Base-by-base conservation (phyloP, 2,113 vertebrate genomes). In the Cardinalis cardinalis region DNA sequence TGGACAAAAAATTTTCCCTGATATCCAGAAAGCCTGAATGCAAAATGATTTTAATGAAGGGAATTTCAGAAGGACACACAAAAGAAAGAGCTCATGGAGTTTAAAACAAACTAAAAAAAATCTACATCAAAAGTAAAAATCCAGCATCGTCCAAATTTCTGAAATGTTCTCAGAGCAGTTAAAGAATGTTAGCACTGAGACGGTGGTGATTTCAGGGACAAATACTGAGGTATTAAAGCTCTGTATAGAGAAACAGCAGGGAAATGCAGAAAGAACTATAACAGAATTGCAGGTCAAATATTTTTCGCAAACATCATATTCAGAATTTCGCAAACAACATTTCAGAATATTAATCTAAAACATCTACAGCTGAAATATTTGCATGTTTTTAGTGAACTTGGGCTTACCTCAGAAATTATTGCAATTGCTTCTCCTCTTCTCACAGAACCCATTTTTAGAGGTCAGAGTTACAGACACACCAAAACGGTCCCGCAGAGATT, bases 381-480 rank as follows among this genome's bases (percentile, higher is more conserved):
- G 60, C 18, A 20, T 23, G 31, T 24, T 70, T 61, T 87, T 40
- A 34, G 9, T 24, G 25, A 71, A 18, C 32, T 60, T 48, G 8
- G 24, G 46, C 21, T 68, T 85, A 72, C 66, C 52, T 79, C 15
- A n/a, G 63, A 71, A 85, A 85, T 31, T 7, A 69, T 75, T 71
- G 29, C 21, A 19, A 66, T 60, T 84, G 9, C 49, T 90, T 92
- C 91, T 91, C 68, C 49, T 97, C 89, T 95, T 41, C 86, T 95
- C 44, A 44, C 97, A 99, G 99, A 99, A 98, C 96, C 99, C 99
- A 1, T 99, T 99, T 97, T 97, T 99, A 97, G 99, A 99, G 97
- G 99, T 99, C 92, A 99, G 99, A 97, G 98, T 99, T 71, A 98
- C 98, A 10, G 99, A 99, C 85, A 98, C 97, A 12, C 99, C 98